Evolutionary conservation across 1,140 invertebrate species (phyloP), one percentile per base, ranked within the genome.

Genomic region (Anoplolepis gracilipes): DNA sequence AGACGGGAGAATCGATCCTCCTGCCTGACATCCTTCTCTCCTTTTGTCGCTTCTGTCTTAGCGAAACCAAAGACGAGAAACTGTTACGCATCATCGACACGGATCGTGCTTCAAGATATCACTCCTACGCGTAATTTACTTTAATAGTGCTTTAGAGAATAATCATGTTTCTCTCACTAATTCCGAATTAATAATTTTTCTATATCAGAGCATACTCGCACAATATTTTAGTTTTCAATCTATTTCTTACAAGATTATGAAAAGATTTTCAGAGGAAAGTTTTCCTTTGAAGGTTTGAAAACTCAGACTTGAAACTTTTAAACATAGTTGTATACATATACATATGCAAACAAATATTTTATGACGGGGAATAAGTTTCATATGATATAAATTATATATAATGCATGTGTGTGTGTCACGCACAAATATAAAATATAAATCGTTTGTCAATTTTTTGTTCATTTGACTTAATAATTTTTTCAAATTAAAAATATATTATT

Each of bases 1-100:
- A 93, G 92, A 93, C 91, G 88, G 84, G 89, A 93, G 92, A 94
- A 94, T 94, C 93, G 93, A 94, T 94, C 89, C 89, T 90, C 75
- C 86, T 49, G 86, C 86, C 88, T 90, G 89, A 88, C 87, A 91
- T 92, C 86, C 87, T 90, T 85, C 64, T 81, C 85, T 85, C 70
- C 84, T 84, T 89, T 90, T 79, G 67, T 82, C 75, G 25, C 57
- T 87, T 85, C 65, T 70, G 64, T 79, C 77, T 81, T 72, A 62
- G 39, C 39, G 46, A 59, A 22, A 76, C 36, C 25, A 39, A 76
- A 65, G 84, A 55, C 49, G 78, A 61, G 59, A 36, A 59, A 73
- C 75, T 82, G 65, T 55, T 76, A 84, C 70, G 70, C 65, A 85
- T 76, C n/a, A 76, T 69, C 25, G 42, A 46, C 57, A 30, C 39